Evolutionary conservation across 2,888 invertebrate species (phyloP), one percentile per base, ranked within the genome.

Genomic region (Himalopsyche tibetana): DNA sequence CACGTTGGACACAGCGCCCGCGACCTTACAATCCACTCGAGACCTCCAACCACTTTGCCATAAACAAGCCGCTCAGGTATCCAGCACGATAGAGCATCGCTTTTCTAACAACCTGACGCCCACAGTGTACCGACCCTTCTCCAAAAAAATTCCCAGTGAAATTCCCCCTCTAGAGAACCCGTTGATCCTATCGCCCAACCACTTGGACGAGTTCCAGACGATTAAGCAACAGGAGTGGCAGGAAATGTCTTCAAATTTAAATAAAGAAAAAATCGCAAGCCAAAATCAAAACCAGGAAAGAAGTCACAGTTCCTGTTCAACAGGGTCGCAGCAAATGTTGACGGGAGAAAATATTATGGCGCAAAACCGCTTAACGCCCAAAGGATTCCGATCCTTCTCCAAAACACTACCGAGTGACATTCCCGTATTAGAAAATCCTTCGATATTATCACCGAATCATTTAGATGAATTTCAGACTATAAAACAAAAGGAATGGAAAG

Each of bases 401-500:
- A 91, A 91, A 11, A 91, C 92, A 0, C 82, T 91, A 2, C 86
- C 83, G 36, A 81, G 38, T 80, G 85, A 55, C 55, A 38, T 88
- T 0, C 92, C 92, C 0, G 90, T 91, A 19, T 74, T 92, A 87
- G 93, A 93, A 89, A 90, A 91, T 0, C 92, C 93, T 38, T 91
- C 93, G 2, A 92, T 92, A 56, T 89, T 93, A 0, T 92, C 92
- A 55, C 91, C 92, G 36, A 89, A 90, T 79, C 92, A 91, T 82
- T 89, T 90, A 56, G 92, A 93, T 89, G 89, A 90, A 6, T 92
- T 92, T 55, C 90, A 89, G 2, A 89, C 90, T n/a, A 88, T 86
- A 19, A 86, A 84, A 19, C 87, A 87, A 40, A 42, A 80, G 69
- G 87, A 86, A 56, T 74, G 74, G 74, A 74, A 74, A 74, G 74